These are phyloP conservation scores for Threskiornis aethiopicus DNA, from an alignment of 2,797 vertebrate genomes.

Conservation along the genomic window DNA sequence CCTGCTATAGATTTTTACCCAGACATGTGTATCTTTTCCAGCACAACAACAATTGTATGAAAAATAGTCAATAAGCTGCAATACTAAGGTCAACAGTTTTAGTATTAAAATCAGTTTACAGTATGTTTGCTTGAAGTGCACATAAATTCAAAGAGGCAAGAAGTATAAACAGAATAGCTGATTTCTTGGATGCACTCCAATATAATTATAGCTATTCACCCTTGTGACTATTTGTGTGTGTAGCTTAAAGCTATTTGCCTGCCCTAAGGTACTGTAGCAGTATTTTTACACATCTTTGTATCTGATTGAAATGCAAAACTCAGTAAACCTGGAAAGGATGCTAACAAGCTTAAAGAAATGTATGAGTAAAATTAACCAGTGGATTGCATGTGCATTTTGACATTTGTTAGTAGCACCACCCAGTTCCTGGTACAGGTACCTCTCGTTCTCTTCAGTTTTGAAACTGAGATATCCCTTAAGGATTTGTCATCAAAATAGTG, in stretches of 20 bases:
- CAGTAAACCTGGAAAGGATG: conserved; percentile 61
- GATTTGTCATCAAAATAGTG: conserved; percentile 71
- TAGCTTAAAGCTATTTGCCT: conserved; percentile 90
- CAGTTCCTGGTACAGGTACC: conserved; percentile 12
- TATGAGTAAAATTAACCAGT: conserved; percentile 79
- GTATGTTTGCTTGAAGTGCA: conserved; percentile 73
- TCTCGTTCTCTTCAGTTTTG: conserved; percentile 20
- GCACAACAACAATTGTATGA: neutral
- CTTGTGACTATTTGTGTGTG: conserved; percentile 91
- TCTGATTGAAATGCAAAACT: conserved; percentile 76
- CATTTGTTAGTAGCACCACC: conserved; percentile 28
- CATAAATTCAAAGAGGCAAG: conserved; percentile 74
- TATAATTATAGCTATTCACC: conserved; percentile 97
- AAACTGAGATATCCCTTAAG: conserved; percentile 64
- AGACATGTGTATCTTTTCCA: conserved; percentile 24
- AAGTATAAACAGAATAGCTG: conserved; percentile 76
- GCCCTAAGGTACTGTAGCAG: conserved; percentile 79
- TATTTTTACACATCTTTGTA: conserved; percentile 80
- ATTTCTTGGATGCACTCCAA: conserved; percentile 85
- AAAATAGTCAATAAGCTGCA: conserved; percentile 57
- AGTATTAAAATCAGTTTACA: conserved; percentile 76
- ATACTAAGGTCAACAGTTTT: conserved; percentile 62
- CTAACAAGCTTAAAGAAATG: conserved; percentile 67
- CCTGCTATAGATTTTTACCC: neutral
- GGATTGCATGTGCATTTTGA: conserved; percentile 59